A percentile compares a stretch with the other conserved stretches of the same genome.
Conservation (phyloP, 1,140 invertebrate species). For the Paramacrobiotus metropolitanus region DNA sequence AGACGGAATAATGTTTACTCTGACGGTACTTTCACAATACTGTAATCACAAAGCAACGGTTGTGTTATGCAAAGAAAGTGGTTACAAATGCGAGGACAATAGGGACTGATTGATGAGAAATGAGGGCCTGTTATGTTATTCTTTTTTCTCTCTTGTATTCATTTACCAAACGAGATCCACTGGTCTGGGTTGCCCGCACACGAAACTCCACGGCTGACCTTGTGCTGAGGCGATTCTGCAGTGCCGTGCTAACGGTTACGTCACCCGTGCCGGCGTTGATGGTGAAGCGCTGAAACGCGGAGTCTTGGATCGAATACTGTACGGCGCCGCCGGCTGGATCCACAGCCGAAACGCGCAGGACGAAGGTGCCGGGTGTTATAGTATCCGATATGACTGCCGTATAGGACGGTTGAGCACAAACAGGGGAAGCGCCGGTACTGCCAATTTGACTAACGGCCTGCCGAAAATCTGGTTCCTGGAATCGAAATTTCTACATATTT, state of each 20-base stretch:
- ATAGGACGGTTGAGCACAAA: constrained; percentile 2
- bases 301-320: constrained; percentile 3
- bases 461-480: too few species aligned
- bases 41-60: background rate
- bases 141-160: background rate
- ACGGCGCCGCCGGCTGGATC: background rate
- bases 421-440: background rate
- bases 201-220: constrained; percentile 1
- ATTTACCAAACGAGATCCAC: background rate
- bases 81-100: too few species aligned
- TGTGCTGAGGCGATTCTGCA: background rate
- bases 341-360: background rate
- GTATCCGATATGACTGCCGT: background rate
- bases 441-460: too few species aligned
- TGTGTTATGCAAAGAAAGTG: too few species aligned
- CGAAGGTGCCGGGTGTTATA: background rate
- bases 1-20: background rate
- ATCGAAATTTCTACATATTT: too few species aligned
- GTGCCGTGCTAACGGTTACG: background rate
- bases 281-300: constrained; percentile 1
- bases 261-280: constrained; percentile 1
- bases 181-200: background rate
- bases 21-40: background rate
- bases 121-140: constrained; percentile 1
- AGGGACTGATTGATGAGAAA: background rate